Evolutionary conservation across 2,113 vertebrate species (phyloP).

Genomic region (Pluvialis apricaria): DNA sequence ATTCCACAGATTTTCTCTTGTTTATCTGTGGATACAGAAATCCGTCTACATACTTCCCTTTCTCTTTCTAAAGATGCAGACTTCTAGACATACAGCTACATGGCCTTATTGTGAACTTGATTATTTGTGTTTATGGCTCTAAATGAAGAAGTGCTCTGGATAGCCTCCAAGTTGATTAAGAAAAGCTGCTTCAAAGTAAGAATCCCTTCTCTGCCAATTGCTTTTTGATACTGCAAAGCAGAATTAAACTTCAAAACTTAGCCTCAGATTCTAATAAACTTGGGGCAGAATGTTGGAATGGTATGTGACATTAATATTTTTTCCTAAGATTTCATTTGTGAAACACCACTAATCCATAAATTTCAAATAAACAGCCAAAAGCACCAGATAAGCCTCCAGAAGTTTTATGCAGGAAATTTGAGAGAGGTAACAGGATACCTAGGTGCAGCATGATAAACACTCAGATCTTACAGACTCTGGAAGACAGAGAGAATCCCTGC

Average conservation of each 20-base stretch:
- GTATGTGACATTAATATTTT: not conserved
- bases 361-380: conserved; percentile 8
- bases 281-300: not conserved
- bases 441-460: not conserved
- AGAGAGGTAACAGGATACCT: not conserved
- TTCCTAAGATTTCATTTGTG: not conserved
- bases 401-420: not conserved
- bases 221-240: not conserved
- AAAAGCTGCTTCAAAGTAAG: conserved; percentile 4
- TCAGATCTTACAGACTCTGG: not conserved
- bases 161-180: not conserved
- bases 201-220: not conserved
- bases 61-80: not conserved
- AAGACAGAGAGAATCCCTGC: not conserved
- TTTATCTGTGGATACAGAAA: not conserved
- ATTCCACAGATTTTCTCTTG: not conserved
- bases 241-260: conserved; percentile 6
- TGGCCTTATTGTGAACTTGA: not conserved
- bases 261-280: not conserved
- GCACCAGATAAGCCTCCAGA: not conserved
- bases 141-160: not conserved
- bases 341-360: not conserved
- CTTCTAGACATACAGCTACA: not conserved
- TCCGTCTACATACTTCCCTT: not conserved
- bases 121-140: not conserved